Conservation (phyloP, 2,797 vertebrate species). For the Trachops cirrhosus region DNA sequence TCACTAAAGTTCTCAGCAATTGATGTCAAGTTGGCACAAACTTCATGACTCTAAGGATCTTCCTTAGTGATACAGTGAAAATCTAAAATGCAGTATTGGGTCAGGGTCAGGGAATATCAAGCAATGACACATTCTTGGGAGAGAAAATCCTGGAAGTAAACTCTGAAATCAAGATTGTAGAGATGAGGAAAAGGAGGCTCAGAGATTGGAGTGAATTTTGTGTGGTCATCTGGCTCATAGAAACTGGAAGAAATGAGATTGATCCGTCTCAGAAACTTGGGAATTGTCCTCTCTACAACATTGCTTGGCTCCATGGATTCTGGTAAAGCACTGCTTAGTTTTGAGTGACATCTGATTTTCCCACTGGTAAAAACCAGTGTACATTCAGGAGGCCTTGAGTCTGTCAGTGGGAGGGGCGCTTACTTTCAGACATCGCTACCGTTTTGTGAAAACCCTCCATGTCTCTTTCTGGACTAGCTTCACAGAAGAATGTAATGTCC, state of each 20-base stretch:
- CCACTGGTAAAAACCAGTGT: neutral
- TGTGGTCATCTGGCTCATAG: neutral
- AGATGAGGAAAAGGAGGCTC: neutral
- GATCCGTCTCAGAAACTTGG: neutral
- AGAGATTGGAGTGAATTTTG: neutral
- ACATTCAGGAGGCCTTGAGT: neutral
- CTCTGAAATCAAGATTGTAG: neutral
- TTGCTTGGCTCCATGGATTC: neutral
- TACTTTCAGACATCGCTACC: neutral
- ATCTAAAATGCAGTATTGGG: neutral
- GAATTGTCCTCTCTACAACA: neutral
- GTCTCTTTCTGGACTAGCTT: neutral
- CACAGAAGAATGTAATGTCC: neutral
- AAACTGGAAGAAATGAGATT: neutral
- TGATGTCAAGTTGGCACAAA: neutral
- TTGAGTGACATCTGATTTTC: neutral
- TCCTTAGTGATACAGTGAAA: neutral
- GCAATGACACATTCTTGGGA: neutral
- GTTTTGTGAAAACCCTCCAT: neutral
- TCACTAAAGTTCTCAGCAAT: slow-evolving; percentile 1
- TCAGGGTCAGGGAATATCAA: neutral
- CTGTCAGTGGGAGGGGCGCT: neutral
- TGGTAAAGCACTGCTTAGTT: neutral
- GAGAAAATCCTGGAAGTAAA: neutral
- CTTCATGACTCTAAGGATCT: neutral